Conservation (phyloP, 2,113 vertebrate genomes). For the Podarcis cretensis region DNA sequence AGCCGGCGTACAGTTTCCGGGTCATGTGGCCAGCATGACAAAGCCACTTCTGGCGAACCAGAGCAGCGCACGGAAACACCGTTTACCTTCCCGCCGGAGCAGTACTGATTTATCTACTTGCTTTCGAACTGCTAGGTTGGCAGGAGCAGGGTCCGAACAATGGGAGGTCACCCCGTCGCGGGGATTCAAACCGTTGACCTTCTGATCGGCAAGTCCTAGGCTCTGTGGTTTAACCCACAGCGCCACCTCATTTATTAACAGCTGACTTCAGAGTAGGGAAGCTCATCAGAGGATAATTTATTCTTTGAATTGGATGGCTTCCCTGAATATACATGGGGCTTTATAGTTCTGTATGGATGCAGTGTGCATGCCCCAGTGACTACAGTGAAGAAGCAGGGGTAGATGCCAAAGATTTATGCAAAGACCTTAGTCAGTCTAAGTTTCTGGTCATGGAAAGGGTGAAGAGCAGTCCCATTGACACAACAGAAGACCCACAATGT, state of each 20-base stretch:
- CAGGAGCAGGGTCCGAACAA: no score
- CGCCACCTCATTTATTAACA: background rate
- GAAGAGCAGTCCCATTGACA: background rate
- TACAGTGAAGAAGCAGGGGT: background rate
- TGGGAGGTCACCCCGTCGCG: rapidly evolving
- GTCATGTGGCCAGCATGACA: no score
- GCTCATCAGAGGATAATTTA: background rate
- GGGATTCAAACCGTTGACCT: no score
- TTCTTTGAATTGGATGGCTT: background rate
- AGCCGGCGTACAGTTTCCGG: no score
- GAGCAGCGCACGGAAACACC: rapidly evolving
- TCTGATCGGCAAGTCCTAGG: no score
- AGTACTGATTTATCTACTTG: no score
- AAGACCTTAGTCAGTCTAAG: background rate
- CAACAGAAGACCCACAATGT: background rate
- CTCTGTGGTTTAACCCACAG: no score
- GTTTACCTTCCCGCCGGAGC: no score
- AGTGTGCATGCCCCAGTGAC: background rate
- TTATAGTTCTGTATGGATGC: background rate
- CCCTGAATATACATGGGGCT: background rate
- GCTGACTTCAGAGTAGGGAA: background rate
- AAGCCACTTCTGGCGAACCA: no score
- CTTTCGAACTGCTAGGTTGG: no score
- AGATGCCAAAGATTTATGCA: background rate
- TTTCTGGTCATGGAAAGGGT: background rate